These are phyloP conservation scores for human (Homo sapiens) DNA, from an alignment of 2,113 vertebrate genomes.

Conservation along the genomic window DNA sequence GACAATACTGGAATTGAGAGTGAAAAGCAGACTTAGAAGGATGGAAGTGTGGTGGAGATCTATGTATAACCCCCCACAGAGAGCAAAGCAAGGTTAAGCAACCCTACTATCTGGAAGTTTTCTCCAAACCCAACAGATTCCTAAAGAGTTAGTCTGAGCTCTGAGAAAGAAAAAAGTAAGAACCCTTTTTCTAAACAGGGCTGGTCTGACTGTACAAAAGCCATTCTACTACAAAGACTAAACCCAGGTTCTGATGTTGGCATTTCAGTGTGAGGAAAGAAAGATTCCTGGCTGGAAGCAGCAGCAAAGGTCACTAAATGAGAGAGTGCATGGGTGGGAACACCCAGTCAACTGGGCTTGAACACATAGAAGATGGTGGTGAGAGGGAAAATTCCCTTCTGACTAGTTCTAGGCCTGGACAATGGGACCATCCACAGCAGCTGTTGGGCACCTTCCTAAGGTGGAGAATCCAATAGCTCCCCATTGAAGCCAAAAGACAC, in stretches of 20 bases:
- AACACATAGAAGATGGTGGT: not conserved
- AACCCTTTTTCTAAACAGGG: not conserved
- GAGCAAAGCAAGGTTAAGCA: not conserved
- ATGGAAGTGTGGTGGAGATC: accelerated
- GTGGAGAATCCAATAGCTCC: not conserved
- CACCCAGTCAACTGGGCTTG: not conserved
- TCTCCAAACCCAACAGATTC: not conserved
- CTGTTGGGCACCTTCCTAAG: not conserved
- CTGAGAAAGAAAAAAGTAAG: not conserved
- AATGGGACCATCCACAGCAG: not conserved
- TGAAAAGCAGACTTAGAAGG: not conserved
- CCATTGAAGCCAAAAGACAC: not conserved
- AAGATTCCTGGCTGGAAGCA: not conserved
- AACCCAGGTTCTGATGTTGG: not conserved
- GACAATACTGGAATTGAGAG: not conserved
- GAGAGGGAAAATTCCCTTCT: not conserved
- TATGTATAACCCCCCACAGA: not conserved
- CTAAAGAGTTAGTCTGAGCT: not conserved
- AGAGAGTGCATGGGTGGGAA: accelerated
- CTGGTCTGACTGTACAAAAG: not conserved
- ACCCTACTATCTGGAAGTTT: not conserved
- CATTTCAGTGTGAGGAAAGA: not conserved
- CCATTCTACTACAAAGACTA: not conserved
- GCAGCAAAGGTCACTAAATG: not conserved
- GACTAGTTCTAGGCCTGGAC: not conserved